Evolutionary conservation across 2,113 vertebrate genomes (phyloP).

Genomic region (Oryzias woworae): DNA sequence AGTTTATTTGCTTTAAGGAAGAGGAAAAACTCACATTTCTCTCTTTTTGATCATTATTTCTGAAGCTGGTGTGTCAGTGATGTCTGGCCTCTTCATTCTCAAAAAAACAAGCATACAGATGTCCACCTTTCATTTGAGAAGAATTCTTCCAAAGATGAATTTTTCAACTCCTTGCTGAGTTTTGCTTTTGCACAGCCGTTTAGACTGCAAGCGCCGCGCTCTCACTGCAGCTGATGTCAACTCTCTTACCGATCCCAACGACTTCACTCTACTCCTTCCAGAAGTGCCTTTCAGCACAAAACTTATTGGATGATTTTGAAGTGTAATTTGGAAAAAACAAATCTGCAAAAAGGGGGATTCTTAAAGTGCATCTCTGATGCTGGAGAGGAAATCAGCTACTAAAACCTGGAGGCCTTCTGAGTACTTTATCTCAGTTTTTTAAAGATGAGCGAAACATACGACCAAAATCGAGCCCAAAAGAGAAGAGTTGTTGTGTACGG

Average conservation of each 20-base stretch:
- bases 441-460: slow-evolving; percentile 35
- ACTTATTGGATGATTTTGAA: slow-evolving; percentile 24
- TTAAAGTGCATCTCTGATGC: slow-evolving; percentile 62
- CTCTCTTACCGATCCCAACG: slow-evolving; percentile 5
- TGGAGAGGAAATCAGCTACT: slow-evolving; percentile 48
- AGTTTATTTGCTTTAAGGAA: background rate
- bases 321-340: slow-evolving; percentile 40
- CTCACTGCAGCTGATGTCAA: slow-evolving; percentile 54
- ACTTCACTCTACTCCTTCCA: slow-evolving; percentile 46
- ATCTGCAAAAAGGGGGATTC: slow-evolving; percentile 50
- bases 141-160: slow-evolving; percentile 59
- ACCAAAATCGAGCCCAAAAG: slow-evolving; percentile 10
- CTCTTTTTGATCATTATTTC: background rate
- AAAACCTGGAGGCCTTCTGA: slow-evolving; percentile 66
- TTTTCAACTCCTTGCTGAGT: slow-evolving; percentile 19
- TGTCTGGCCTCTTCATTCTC: too few relatives aligned
- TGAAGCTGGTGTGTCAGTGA: too few relatives aligned
- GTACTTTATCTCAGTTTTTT: slow-evolving; percentile 29
- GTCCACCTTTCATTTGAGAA: too few relatives aligned
- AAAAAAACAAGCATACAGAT: too few relatives aligned
- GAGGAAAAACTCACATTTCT: slow-evolving; percentile 29
- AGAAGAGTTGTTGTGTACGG: background rate
- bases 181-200: slow-evolving; percentile 35
- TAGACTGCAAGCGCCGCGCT: slow-evolving; percentile 37
- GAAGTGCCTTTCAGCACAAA: slow-evolving; percentile 78